Evolutionary conservation across 2,888 invertebrate species (phyloP).

Genomic region (Marronus borbonicus): DNA sequence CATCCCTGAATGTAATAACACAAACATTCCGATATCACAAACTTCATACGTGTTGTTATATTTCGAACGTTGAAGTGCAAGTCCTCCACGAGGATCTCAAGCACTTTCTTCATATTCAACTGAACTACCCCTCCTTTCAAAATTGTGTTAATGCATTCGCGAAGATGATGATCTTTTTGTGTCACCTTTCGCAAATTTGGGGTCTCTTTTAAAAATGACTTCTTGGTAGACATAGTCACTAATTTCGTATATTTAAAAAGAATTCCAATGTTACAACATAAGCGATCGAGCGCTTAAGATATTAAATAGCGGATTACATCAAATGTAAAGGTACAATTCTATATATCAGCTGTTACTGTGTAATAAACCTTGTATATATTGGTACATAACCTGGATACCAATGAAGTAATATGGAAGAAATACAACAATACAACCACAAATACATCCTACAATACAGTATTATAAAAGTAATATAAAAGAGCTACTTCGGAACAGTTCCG

Average conservation of each 20-base stretch:
- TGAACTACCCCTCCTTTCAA: slow-evolving; percentile 45
- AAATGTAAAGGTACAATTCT: too few species aligned
- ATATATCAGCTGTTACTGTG: too few species aligned
- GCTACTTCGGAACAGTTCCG: too few species aligned
- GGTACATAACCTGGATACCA: too few species aligned
- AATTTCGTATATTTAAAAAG: not conserved
- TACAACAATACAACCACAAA: too few species aligned
- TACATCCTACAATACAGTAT: too few species aligned
- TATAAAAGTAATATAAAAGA: too few species aligned
- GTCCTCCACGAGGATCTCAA: slow-evolving; percentile 49
- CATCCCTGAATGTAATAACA: slow-evolving; percentile 57
- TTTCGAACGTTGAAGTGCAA: slow-evolving; percentile 48
- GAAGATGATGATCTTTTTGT: slow-evolving; percentile 32
- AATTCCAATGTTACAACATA: not conserved
- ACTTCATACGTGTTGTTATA: slow-evolving; percentile 71
- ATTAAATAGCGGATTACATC: too few species aligned
- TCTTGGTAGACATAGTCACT: slow-evolving; percentile 44
- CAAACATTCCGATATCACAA: slow-evolving; percentile 71
- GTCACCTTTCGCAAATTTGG: slow-evolving; percentile 37
- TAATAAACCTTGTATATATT: too few species aligned
- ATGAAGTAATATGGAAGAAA: too few species aligned
- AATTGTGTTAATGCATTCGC: slow-evolving; percentile 44
- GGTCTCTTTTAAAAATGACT: slow-evolving; percentile 48
- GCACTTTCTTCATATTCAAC: slow-evolving; percentile 41
- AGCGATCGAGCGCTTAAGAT: too few species aligned